A percentile compares a stretch with the other conserved stretches of the same genome.
These are phyloP conservation scores for Macroramphosus scolopax DNA, from an alignment of 2,797 vertebrate species.

Conservation along the genomic window DNA sequence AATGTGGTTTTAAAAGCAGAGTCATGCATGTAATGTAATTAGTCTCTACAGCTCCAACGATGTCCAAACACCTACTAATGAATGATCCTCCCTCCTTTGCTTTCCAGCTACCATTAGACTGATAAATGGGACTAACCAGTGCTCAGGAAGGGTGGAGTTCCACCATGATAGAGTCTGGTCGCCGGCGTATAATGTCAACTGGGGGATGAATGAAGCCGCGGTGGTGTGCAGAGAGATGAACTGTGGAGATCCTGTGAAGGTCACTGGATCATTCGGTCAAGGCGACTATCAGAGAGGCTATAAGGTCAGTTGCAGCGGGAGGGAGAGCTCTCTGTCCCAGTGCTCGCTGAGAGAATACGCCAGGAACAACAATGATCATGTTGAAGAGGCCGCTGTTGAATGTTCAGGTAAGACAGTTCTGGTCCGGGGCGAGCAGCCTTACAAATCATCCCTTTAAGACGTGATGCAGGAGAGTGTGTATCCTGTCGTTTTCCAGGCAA, in stretches of 20 bases:
- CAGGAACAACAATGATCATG: neutral
- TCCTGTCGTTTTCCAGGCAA: slow-evolving; percentile 46
- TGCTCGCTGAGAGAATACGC: slow-evolving; percentile 40
- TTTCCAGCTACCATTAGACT: slow-evolving; percentile 55
- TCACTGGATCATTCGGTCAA: slow-evolving; percentile 27
- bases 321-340: slow-evolving; percentile 43
- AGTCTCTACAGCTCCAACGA: no score
- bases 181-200: slow-evolving; percentile 40
- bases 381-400: slow-evolving; percentile 47
- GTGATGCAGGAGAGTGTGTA: neutral
- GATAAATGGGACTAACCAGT: slow-evolving; percentile 52
- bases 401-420: slow-evolving; percentile 62
- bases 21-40: no score
- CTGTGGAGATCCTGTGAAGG: slow-evolving; percentile 56
- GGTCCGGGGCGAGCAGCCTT: no score
- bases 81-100: neutral
- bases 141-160: slow-evolving; percentile 69
- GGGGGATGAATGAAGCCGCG: slow-evolving; percentile 55
- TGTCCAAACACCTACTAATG: neutral
- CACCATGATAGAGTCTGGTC: slow-evolving; percentile 38
- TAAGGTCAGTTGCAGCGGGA: slow-evolving; percentile 41
- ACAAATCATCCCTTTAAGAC: no score
- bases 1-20: no score
- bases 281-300: slow-evolving; percentile 9
- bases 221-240: slow-evolving; percentile 74